Evolutionary conservation across 2,888 invertebrate species (phyloP), one percentile per base, ranked within the genome.

Genomic region (Cheilosia pagana): DNA sequence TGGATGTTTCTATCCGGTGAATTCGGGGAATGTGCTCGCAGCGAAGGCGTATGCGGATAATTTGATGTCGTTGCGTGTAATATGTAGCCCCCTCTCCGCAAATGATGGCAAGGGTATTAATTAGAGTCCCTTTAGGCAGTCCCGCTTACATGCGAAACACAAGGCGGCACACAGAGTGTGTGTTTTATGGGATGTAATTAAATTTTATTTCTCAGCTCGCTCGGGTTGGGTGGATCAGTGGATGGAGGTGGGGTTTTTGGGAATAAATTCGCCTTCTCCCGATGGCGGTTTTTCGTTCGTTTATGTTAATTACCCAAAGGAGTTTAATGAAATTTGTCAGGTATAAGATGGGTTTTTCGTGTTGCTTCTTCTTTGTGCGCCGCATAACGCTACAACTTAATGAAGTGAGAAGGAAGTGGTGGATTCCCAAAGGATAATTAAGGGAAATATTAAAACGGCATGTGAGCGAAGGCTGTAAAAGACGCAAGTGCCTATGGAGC

Each of bases 251-350:
- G 12, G 43, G 16, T 19, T 25, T 45, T n/a, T 35, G 43, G 59
- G 48, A 57, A 78, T 74, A 78, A 83, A 63, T 78, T 68, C 39
- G 39, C 41, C 43, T 68, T 62, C 65, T 65, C 70, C 62, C 62
- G 81, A 60, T 71, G 81, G 81, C 55, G 85, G 81, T 81, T 85
- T 85, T 76, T 62, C 67, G 75, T 76, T 62, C 67, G 75, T 81
- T 81, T 79, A 76, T 81, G 71, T 85, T 85, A 79, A 85, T 85
- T 85, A 85, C 85, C 85, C 75, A 59, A 85, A 75, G 85, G 85
- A 85, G 81, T 76, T 85, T 81, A 85, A 85, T 85, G 85, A 85
- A 85, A 85, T 85, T 81, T 85, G 81, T 79, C 85, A 85, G 83
- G 70, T 74, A 52, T 75, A 85, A 71, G 81, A 85, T 85, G 67